phyloP scores from a whole-genome alignment of 2,113 vertebrate genomes.

The Brachypodius melanocephalos region DNA sequence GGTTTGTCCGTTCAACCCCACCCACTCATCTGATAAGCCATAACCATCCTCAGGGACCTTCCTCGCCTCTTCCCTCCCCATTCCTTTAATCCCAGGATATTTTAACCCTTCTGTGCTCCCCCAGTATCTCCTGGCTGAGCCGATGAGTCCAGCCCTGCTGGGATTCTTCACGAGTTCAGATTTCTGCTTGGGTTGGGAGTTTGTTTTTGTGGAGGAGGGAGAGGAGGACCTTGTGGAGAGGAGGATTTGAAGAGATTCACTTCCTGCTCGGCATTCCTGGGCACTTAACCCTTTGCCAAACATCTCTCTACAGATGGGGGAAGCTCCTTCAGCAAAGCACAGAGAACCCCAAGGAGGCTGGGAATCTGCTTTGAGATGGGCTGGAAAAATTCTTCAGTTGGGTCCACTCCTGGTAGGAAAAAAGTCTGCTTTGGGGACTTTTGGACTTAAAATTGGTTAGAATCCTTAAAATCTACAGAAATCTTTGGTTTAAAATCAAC shows the following conservation, averaged over 20 bases:
- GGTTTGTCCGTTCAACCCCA: neutral
- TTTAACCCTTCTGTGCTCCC: neutral
- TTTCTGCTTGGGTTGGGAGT: neutral
- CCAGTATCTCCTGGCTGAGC: fast-evolving
- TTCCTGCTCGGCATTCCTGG: neutral
- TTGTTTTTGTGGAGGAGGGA: neutral
- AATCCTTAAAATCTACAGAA: neutral
- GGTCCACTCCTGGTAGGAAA: too few species aligned
- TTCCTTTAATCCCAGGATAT: neutral
- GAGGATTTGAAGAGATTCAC: neutral
- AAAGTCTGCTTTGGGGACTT: neutral
- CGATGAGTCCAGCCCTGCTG: fast-evolving
- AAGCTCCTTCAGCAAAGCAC: neutral
- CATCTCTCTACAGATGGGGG: neutral
- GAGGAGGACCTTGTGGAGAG: neutral
- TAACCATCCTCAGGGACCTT: fast-evolving
- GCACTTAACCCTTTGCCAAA: neutral
- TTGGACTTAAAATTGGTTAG: fast-evolving
- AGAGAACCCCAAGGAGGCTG: too few species aligned
- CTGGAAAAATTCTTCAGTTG: neutral
- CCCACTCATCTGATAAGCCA: neutral
- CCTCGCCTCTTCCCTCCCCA: neutral
- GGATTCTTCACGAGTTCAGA: neutral
- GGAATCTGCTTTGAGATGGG: fast-evolving
- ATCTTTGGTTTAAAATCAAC: neutral